Evolutionary conservation across 2,797 vertebrate species (phyloP).

Genomic region (Spatula clypeata): DNA sequence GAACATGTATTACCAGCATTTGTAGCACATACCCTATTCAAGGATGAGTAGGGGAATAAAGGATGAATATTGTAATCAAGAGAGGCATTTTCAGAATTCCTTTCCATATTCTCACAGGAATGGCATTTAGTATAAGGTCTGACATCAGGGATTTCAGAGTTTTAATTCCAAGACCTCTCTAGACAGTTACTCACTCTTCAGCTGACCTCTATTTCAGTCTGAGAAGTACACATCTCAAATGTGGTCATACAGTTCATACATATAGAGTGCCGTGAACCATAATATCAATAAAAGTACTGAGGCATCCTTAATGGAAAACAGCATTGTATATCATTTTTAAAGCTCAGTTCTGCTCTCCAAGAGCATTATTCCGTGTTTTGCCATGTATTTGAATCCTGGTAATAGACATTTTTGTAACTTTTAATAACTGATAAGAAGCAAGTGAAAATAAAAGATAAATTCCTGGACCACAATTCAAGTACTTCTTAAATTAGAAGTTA

Average conservation of each 20-base stretch:
- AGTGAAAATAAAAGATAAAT: background rate
- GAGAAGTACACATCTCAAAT: background rate
- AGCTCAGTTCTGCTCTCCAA: background rate
- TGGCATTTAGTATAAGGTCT: background rate
- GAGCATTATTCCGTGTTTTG: background rate
- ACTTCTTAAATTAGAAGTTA: background rate
- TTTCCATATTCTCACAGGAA: background rate
- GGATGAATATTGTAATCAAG: background rate
- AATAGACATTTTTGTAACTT: background rate
- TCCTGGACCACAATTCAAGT: background rate
- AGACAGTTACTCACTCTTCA: background rate
- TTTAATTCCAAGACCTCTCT: background rate
- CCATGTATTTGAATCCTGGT: background rate
- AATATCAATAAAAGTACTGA: background rate
- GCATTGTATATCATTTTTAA: background rate
- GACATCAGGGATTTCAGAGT: background rate
- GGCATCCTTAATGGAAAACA: background rate
- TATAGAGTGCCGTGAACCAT: background rate
- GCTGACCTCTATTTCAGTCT: background rate
- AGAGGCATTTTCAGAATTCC: background rate
- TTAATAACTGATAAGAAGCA: background rate
- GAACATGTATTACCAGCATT: background rate
- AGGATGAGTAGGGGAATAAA: background rate
- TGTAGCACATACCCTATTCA: background rate
- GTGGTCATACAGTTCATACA: background rate